These are phyloP conservation scores for Zophobas atratus DNA, from an alignment of 1,140 invertebrate species.

Conservation along the genomic window DNA sequence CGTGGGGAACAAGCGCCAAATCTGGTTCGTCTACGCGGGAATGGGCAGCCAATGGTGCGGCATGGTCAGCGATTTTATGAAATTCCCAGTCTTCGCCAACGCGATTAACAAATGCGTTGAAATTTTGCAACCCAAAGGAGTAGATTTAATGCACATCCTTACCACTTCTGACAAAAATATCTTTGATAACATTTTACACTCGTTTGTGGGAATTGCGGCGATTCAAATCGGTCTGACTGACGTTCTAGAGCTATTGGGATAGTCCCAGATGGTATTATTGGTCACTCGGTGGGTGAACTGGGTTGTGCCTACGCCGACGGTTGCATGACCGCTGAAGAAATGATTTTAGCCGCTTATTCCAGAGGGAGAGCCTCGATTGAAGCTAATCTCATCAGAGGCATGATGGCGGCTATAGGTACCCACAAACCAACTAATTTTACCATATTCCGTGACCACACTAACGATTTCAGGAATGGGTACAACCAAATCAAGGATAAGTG, in stretches of 20 bases:
- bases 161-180: constrained; percentile 80
- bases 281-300: constrained; percentile 91
- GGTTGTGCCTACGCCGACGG: constrained; percentile 93
- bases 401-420: constrained; percentile 87
- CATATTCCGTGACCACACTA: not conserved
- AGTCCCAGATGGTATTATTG: constrained; percentile 87
- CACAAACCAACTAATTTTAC: constrained; percentile 29
- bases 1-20: constrained; percentile 65
- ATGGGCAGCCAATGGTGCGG: constrained; percentile 82
- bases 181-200: constrained; percentile 88
- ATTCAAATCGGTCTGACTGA: constrained; percentile 91
- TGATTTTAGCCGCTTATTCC: constrained; percentile 87
- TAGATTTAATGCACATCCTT: constrained; percentile 87
- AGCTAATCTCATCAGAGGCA: constrained; percentile 81
- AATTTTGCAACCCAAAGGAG: constrained; percentile 79
- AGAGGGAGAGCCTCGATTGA: constrained; percentile 89
- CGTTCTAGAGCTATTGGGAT: constrained; percentile 81
- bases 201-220: constrained; percentile 93
- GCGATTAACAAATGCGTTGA: constrained; percentile 81
- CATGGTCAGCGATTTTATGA: constrained; percentile 77
- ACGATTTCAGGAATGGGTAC: constrained; percentile 64
- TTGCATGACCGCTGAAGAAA: constrained; percentile 86
- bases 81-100: constrained; percentile 76
- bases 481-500: constrained; percentile 72
- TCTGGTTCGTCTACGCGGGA: constrained; percentile 79